Base-by-base conservation (phyloP, 2,797 vertebrate genomes). In the Lacerta agilis region DNA sequence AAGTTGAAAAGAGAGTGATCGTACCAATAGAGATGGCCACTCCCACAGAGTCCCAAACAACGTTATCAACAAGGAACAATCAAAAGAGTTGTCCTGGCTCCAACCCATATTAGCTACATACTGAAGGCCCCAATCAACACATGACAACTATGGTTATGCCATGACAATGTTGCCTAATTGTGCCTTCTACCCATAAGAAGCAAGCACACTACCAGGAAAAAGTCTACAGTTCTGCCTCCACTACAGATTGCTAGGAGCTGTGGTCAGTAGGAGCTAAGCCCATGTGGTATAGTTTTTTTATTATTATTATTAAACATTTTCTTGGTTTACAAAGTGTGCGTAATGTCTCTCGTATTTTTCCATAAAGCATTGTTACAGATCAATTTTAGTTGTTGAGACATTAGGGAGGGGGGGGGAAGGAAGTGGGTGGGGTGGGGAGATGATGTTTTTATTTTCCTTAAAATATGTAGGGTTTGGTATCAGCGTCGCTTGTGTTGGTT, bases 1-100 rank as follows among this genome's bases (percentile, higher is more conserved):
- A 66, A 64, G 91, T 91, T 94, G 88, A 23, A 79, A 88, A 86
- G 38, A 27, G 55, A 72, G 18, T 58, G 25, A 80, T 61, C 69
- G 61, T 17, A 41, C 25, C 66, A 86, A 72, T n/a, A 36, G 36
- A n/a, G 5, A 27, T 45, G 29, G 13, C 27, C 49, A 61, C 27
- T 80, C 58, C 17, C 49, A 75, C 33, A 17, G 17, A 72, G 5
- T 25, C 33, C 29, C 69, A 33, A 55, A 25, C 36, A 38, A 8
- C 1, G 11, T 8, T 78, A 79, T 79, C 43, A 79, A 43, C 7
- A 15, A 4, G 15, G 9, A 64, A 49, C 18, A 86, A 49, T 79
- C 29, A 25, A 43, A 49, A 43, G 15, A 69, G 49, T 36, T 5
- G 5, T 77, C 18, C 36, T 64, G 72, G 8, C 17, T 76, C 38